Base-by-base conservation (phyloP, 2,888 invertebrate genomes). In the Tenthredo scrophulariae region DNA sequence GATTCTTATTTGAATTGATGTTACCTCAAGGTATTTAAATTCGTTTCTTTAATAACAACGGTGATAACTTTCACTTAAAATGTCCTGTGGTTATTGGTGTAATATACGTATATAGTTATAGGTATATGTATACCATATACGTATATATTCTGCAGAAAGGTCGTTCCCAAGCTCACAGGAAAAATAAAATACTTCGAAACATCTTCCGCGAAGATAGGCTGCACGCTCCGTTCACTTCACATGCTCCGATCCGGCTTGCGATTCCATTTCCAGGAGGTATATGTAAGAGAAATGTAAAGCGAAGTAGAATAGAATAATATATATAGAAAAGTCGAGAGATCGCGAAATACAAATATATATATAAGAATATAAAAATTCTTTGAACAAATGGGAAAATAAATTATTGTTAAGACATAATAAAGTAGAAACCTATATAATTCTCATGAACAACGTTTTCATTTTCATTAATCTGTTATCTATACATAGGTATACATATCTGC, bases 61-160 rank as follows among this genome's bases (percentile, higher is more conserved):
- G 77, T 54, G 50, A 54, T 77, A 54, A 77, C 26, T 77, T 77
- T 77, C 50, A 54, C 72, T 77, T 46, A n/a, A 77, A 54, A 43
- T 74, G 43, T 74, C 22, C 72, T 22, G 72, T 74, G 72, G 72
- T 74, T 54, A 77, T 77, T 13, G 54, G 22, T 54, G 77, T 77
- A 77, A 50, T 77, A 50, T 77, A 77, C 15, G 26, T 26, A 50
- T 6, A 10, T 67, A 65, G 13, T 5, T 29, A 29, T 13, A 13
- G 29, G 15, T 22, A 6, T 29, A 29, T 29, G 10, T 26, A 29
- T 29, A 46, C 18, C 29, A 7, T 33, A 33, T 33, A 67, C 9
- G 2, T 33, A 67, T 18, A 29, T 29, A 67, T 33, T 15, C 22
- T 43, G 72, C 40, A 74, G 43, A 43, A 74, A 43, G 72, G n/a